Evolutionary conservation across 2,888 invertebrate species (phyloP), one percentile per base, ranked within the genome.

Genomic region (Meteorus cinctellus): DNA sequence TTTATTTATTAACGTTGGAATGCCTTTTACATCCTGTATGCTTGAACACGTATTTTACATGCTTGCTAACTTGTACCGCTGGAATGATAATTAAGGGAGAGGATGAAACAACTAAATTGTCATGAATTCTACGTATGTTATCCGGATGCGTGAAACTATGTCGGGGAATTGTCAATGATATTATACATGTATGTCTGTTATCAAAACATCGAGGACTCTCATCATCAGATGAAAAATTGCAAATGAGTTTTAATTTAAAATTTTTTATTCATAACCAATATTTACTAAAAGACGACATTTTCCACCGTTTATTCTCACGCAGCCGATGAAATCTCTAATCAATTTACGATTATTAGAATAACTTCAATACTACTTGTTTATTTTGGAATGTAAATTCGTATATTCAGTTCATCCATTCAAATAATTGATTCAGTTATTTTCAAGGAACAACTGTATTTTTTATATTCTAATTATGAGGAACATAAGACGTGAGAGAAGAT

Each of bases 21-120:
- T 85, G 84, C 77, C 81, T 79, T 81, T 84, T 83, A 84, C 84
- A 85, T 86, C 86, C 85, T 84, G 84, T 76, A 78, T 75, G 75
- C 76, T 78, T 77, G 76, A 79, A 81, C 82, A 80, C 80, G 82
- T 80, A 82, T 81, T 84, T 84, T 84, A 83, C 84, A 84, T 82
- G 80, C 71, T 79, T 71, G 77, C 79, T 81, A 80, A 79, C 81
- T 78, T 78, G 79, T 77, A 79, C 76, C 76, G 77, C 60, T 69
- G 81, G 86, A 85, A 86, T 85, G 83, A 81, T 85, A 85, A 86
- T 85, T 80, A 81, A 79, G 79, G 76, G n/a, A 19, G 19, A 55
- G 19, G 6, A n/a, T 41, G 67, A 51, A 62, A 55, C 31, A 70
- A 62, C 48, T 60, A 41, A 72, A 48, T 69, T 70, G 59, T 55